Evolutionary conservation across 2,113 vertebrate species (phyloP), one percentile per base, ranked within the genome.

Genomic region (Montifringilla adamsi): DNA sequence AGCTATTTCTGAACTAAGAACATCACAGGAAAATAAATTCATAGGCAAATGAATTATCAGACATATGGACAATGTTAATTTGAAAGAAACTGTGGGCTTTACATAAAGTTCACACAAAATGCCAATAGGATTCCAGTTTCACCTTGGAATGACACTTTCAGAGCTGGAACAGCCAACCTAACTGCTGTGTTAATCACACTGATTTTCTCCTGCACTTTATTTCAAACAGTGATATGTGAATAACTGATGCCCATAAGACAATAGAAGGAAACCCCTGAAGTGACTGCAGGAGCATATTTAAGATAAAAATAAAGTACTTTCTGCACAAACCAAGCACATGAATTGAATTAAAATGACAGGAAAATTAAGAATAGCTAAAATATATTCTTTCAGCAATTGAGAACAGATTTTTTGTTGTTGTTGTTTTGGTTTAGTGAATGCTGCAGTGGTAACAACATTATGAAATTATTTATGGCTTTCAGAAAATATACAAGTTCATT

Each of bases 111-210:
- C 49, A 15, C 10, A 33, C 26, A n/a, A 84, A 94, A 92, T 6
- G 79, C 9, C 73, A 69, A 31, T 11, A 79, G 62, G 69, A 56
- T 68, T 91, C n/a, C 62, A 91, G 41, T 73, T 72, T 87, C 74
- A 87, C 87, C 74, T 85, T 94, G 81, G 35, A 82, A 79, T 2
- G 60, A 55, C 55, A 69, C n/a, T 85, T 90, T 46, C 47, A 60
- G 59, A 83, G 53, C n/a, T 43, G 15, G 58, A 94, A 44, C n/a
- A 88, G 20, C 18, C 75, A 93, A 30, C 39, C 2, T 33, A 50
- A 67, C 67, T 94, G 92, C 90, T 93, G 95, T 69, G 85, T 83
- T 95, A 96, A 97, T 95, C 72, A 94, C 68, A 86, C 16, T 82
- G 52, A 85, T 95, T 94, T 96, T 83, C 90, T 83, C 35, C 46